Evolutionary conservation across 2,888 invertebrate genomes (phyloP), one percentile per base, ranked within the genome.

Genomic region (Flabesymbios commensalis): DNA sequence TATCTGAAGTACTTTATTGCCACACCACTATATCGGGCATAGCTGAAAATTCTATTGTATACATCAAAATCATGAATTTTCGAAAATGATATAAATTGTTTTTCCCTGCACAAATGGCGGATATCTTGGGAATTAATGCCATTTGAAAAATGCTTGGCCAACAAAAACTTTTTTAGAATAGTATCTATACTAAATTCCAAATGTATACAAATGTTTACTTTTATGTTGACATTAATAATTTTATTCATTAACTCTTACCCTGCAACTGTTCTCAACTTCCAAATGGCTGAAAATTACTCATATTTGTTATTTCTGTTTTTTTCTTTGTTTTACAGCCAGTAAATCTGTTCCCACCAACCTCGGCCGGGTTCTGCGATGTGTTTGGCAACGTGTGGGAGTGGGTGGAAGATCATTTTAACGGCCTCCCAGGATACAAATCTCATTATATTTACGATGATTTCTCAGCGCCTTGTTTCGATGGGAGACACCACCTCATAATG

Each of bases 331-430:
- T 68, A 14, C 69, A 80, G 80, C 80, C 81, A 14, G 81, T 81
- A 36, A 76, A 80, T 61, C 61, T 79, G 74, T 76, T 65, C 62
- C 68, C 71, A 3, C 65, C 77, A 0, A 77, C 72, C 47, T 64
- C 70, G 19, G 64, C 67, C 29, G 80, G 80, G 0, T 78, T 80
- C 65, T 72, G 75, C 61, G 81, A 81, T 55, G 72, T 76, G 14
- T 75, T 71, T 64, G 81, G 81, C 5, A 81, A 81, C 60, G 77
- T 76, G 0, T 81, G 80, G 80, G 75, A 79, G 64, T 81, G 81
- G 81, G 66, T 70, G 2, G 81, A 80, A 65, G 81, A 81, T 63
- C 76, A 80, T 60, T 80, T 79, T 61, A 80, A 81, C 67, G 80
- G 80, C 5, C 70, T 80, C 29, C 66, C 72, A 29, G 74, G 74